phyloP scores from a whole-genome alignment of 1,140 invertebrate genomes.

The Drosophila sp. region DNA sequence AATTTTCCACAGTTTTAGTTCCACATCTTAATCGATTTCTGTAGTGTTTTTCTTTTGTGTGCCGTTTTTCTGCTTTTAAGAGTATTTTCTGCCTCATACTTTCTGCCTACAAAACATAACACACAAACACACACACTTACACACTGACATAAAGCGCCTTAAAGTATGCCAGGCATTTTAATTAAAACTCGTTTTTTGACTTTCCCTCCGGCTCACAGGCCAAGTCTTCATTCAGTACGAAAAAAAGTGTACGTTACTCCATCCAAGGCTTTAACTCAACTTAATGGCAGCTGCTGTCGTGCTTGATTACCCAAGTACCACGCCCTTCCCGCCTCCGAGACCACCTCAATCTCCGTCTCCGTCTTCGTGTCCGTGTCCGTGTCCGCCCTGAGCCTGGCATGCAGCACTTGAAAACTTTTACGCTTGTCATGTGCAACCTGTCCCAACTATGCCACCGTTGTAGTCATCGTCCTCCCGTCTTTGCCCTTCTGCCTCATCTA shows the following conservation, averaged over 20 bases:
- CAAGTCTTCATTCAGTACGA: neutral
- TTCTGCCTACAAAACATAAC: slow-evolving; percentile 44
- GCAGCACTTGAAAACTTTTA: slow-evolving; percentile 74
- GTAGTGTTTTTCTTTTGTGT: slow-evolving; percentile 1
- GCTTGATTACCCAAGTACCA: slow-evolving; percentile 69
- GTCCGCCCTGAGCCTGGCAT: slow-evolving; percentile 1
- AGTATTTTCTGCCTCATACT: slow-evolving; percentile 3
- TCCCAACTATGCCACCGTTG: slow-evolving; percentile 59
- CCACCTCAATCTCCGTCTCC: neutral
- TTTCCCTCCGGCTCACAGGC: slow-evolving; percentile 4
- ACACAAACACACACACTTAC: slow-evolving; percentile 27
- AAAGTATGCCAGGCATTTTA: slow-evolving; percentile 74
- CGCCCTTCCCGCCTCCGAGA: slow-evolving; percentile 4
- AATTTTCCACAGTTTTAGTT: neutral
- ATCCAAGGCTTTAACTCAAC: slow-evolving; percentile 67
- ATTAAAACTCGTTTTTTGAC: slow-evolving; percentile 67
- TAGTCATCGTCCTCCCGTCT: slow-evolving; percentile 39
- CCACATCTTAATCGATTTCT: slow-evolving; percentile 34
- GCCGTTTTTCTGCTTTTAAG: too few species aligned
- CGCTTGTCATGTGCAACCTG: slow-evolving; percentile 77
- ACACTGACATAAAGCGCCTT: slow-evolving; percentile 43
- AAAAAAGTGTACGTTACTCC: slow-evolving; percentile 33
- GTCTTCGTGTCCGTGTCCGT: neutral
- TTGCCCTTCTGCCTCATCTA: slow-evolving; percentile 15
- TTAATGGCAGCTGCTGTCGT: slow-evolving; percentile 78